Evolutionary conservation across 2,113 vertebrate genomes (phyloP).

Genomic region (Eudorcas thomsonii): DNA sequence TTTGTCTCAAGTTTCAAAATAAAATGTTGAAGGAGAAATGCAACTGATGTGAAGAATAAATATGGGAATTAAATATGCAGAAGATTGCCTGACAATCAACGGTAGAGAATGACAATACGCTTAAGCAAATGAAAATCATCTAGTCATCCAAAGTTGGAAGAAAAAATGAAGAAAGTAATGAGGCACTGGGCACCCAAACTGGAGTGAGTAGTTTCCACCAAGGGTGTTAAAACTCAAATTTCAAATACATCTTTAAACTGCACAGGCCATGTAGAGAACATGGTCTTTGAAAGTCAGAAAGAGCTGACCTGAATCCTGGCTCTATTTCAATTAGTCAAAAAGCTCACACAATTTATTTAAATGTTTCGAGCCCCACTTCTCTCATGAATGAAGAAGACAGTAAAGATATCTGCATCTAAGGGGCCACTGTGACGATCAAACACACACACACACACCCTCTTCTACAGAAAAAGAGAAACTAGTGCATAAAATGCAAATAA

Average conservation of each 20-base stretch:
- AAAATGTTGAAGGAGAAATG: background rate
- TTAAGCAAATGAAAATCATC: background rate
- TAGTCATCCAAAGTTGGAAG: background rate
- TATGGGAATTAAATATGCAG: background rate
- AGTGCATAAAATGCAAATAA: background rate
- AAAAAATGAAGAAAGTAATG: background rate
- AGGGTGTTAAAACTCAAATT: background rate
- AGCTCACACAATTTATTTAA: background rate
- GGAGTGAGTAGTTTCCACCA: background rate
- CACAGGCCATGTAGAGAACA: background rate
- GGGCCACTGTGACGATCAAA: background rate
- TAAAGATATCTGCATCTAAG: background rate
- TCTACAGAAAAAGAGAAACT: background rate
- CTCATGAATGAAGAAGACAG: background rate
- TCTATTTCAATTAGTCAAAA: background rate
- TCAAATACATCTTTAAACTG: conserved; percentile 6
- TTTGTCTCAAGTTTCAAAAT: background rate
- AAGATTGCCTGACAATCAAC: background rate
- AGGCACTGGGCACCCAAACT: background rate
- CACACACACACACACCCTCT: background rate
- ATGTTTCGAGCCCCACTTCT: background rate
- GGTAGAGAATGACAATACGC: background rate
- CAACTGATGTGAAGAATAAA: background rate
- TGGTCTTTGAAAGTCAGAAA: background rate
- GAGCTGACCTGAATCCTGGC: background rate